Evolutionary conservation across 2,888 invertebrate species (phyloP).

Genomic region (Tetragnatha montana): DNA sequence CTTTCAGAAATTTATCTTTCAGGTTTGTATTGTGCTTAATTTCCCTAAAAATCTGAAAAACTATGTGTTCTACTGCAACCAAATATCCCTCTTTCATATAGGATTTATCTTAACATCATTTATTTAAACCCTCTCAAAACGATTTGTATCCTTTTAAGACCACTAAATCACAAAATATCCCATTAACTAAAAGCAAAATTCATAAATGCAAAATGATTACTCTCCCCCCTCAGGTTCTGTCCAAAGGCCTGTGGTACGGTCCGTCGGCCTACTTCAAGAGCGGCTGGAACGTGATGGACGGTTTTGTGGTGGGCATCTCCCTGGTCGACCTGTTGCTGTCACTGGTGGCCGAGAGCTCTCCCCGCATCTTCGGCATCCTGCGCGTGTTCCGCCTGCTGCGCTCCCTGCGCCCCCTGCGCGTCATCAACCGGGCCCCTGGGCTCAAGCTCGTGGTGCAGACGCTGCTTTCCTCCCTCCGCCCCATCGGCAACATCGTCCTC

Average conservation of each 20-base stretch:
- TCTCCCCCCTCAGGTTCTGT: constrained; percentile 78
- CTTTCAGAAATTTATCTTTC: too few relatives aligned
- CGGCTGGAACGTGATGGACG: constrained; percentile 99
- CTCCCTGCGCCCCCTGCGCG: constrained; percentile 94
- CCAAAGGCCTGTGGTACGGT: constrained; percentile 96
- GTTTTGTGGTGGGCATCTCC: constrained; percentile 96
- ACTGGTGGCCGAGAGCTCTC: constrained; percentile 92
- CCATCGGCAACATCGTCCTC: constrained; percentile 99
- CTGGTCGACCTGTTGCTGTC: constrained; percentile 97
- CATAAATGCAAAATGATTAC: constrained; percentile 17
- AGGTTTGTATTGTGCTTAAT: too few relatives aligned
- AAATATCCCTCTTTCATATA: too few relatives aligned
- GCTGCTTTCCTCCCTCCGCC: constrained; percentile 94
- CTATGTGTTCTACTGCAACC: too few relatives aligned
- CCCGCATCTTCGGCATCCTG: constrained; percentile 90
- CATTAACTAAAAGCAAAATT: too few relatives aligned
- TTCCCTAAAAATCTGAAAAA: too few relatives aligned
- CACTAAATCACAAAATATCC: too few relatives aligned
- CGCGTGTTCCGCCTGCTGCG: constrained; percentile 96
- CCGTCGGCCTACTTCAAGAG: constrained; percentile 97
- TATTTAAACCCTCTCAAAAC: too few relatives aligned
- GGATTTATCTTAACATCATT: too few relatives aligned
- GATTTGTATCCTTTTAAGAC: too few relatives aligned
- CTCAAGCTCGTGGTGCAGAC: constrained; percentile 99
- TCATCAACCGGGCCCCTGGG: constrained; percentile 99